Conservation (phyloP, 2,797 vertebrate genomes). For the Melanotaenia parkinsoni region DNA sequence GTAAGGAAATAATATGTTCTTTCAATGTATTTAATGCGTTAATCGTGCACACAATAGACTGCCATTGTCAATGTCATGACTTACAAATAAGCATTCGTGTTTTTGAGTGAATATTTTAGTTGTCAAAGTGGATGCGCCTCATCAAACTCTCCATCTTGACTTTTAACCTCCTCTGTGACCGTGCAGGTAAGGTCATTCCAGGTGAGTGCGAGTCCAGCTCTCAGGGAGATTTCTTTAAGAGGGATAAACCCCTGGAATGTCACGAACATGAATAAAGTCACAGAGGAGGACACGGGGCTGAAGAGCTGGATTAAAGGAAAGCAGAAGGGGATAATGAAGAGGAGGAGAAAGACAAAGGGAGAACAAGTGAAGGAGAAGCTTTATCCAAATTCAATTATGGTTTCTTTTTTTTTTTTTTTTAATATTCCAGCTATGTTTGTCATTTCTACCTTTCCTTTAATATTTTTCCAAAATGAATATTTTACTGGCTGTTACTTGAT, state of each 20-base stretch:
- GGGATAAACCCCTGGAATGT: slow-evolving; percentile 41
- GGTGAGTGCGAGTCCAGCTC: slow-evolving; percentile 29
- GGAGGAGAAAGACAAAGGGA: slow-evolving; percentile 12
- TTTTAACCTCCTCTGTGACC: slow-evolving; percentile 38
- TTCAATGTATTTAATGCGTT: neutral
- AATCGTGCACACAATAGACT: neutral
- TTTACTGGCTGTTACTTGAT: neutral
- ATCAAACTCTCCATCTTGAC: slow-evolving; percentile 22
- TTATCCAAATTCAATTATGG: neutral
- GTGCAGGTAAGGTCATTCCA: slow-evolving; percentile 51
- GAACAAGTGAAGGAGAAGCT: slow-evolving; percentile 1
- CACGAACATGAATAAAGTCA: slow-evolving; percentile 18
- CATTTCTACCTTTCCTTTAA: neutral
- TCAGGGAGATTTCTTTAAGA: slow-evolving; percentile 34
- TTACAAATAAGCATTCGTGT: neutral
- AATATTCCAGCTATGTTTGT: neutral
- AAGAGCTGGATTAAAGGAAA: slow-evolving; percentile 28
- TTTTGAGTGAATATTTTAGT: slow-evolving; percentile 1
- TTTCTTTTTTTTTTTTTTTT: accelerated
- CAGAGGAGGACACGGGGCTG: slow-evolving; percentile 4
- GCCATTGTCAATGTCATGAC: neutral
- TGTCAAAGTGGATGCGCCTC: neutral
- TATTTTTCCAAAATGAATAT: neutral
- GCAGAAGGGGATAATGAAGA: slow-evolving; percentile 6
- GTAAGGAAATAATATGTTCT: too few relatives aligned